Evolutionary conservation across 2,797 vertebrate species (phyloP), one percentile per base, ranked within the genome.

Genomic region (Carduelis carduelis): DNA sequence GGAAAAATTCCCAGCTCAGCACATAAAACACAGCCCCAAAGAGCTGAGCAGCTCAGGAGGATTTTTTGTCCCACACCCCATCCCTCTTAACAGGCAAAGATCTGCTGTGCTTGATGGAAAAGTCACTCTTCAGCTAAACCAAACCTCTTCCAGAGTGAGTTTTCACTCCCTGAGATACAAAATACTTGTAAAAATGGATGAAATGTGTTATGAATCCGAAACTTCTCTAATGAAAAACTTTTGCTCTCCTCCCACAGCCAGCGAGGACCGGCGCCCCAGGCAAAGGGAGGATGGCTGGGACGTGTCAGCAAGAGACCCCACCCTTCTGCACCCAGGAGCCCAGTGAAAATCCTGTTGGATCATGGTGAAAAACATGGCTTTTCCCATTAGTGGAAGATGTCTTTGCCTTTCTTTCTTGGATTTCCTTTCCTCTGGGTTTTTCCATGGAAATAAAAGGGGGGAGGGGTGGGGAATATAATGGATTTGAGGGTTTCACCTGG

Each of bases 221-320:
- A 55, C 30, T 66, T 92, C 63, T 68, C 35, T 90, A 82, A 92
- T 46, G 57, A 68, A 78, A 90, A 84, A 2, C 70, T 85, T 75
- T 32, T 55, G 57, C 7, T 88, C 8, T 60, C 41, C 13, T 90
- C 41, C 14, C 47, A 30, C 64, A 69, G 64, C 72, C 72, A 69
- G 55, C 0, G 0, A 69, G 41, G 41, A 61, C 13, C 11, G 14
- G 41, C 0, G 6, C 64, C 1, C 12, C 0, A 13, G 71, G 41
- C 20, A 41, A 41, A 50, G 61, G 23, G 61, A 30, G 17, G 13
- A 52, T 2, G 3, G 60, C 43, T 60, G 46, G 60, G 41, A 82
- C 0, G 6, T 3, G 3, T 32, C 8, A 21, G 21, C 50, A 69
- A 46, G 60, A 74, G 61, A 43, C 47, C 34, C 53, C 57, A 66